Percentiles rank a stretch among this genome's conserved stretches.
These are phyloP conservation scores for Lycodopsis pacificus DNA, from an alignment of 2,797 vertebrate species.

Conservation along the genomic window DNA sequence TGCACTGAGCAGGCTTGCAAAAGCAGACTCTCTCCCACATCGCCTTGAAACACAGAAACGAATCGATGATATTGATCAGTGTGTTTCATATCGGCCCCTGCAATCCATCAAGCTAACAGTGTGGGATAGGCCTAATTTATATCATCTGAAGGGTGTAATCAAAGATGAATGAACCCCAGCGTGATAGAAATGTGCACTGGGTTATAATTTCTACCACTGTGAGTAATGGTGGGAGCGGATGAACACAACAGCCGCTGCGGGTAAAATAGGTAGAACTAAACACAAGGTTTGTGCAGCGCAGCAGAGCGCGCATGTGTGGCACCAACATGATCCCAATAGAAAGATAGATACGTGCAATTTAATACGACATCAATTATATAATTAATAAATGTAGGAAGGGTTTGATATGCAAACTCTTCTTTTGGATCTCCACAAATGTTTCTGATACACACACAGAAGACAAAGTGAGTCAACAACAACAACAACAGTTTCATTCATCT, in stretches of 20 bases:
- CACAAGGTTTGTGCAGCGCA: conserved; percentile 14
- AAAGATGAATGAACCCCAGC: conserved; percentile 83
- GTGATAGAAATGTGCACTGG: conserved; percentile 81
- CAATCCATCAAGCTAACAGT: conserved; percentile 83
- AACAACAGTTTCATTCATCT: conserved; percentile 1
- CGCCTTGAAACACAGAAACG: conserved; percentile 79
- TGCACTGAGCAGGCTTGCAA: conserved; percentile 27
- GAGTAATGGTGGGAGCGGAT: conserved; percentile 74
- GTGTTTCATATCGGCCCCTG: conserved; percentile 79
- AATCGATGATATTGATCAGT: conserved; percentile 86
- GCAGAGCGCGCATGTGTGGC: conserved; percentile 2
- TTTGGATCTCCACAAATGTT: neutral
- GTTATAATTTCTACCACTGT: conserved; percentile 79
- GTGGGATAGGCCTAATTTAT: conserved; percentile 84
- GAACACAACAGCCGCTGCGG: conserved; percentile 61
- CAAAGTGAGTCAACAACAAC: neutral
- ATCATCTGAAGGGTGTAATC: conserved; percentile 86
- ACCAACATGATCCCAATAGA: neutral
- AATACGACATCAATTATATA: conserved; percentile 7
- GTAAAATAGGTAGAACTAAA: conserved; percentile 52
- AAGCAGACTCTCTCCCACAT: conserved; percentile 56
- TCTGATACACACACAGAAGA: neutral
- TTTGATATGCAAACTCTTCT: neutral
- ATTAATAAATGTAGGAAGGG: neutral
- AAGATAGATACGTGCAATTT: neutral